Percentiles rank a stretch among this genome's conserved stretches.
phyloP scores from a whole-genome alignment of 2,113 vertebrate species.

The Australoheros scitulus region DNA sequence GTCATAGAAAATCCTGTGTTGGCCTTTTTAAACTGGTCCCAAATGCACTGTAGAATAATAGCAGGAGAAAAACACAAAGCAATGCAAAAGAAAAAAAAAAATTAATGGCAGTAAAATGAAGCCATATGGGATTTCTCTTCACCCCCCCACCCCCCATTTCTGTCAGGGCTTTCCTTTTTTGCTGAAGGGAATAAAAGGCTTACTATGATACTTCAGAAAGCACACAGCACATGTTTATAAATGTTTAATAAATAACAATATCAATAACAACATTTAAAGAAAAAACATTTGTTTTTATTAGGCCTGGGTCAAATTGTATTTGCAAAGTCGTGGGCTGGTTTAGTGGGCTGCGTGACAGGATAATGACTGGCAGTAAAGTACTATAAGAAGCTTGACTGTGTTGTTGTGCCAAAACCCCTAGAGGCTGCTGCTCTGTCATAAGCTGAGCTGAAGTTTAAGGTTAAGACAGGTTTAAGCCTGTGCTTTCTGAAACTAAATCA shows the following conservation, averaged over 20 bases:
- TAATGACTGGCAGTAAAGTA: constrained; percentile 3
- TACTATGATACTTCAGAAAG: constrained; percentile 26
- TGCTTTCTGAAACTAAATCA: background rate
- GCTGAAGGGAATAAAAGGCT: background rate
- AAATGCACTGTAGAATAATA: constrained; percentile 12
- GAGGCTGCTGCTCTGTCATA: constrained; percentile 12
- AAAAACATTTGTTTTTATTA: constrained; percentile 60
- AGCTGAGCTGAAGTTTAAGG: constrained; percentile 23
- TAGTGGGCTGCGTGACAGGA: background rate
- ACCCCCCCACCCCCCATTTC: background rate
- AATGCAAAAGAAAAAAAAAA: constrained; percentile 26
- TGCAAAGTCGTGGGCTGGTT: constrained; percentile 22
- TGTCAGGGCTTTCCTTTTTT: background rate
- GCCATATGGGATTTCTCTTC: constrained; percentile 20
- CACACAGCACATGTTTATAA: constrained; percentile 53
- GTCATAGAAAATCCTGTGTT: background rate
- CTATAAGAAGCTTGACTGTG: constrained; percentile 23
- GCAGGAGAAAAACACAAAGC: constrained; percentile 31
- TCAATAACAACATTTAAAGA: constrained; percentile 65
- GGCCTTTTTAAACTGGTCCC: background rate
- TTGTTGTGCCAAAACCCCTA: background rate
- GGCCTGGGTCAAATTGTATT: constrained; percentile 65
- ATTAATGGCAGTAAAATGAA: constrained; percentile 35
- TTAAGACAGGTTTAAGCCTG: constrained; percentile 29
- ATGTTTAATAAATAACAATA: constrained; percentile 83